Conservation (phyloP, 2,888 invertebrate genomes). For the Ophraella communa region DNA sequence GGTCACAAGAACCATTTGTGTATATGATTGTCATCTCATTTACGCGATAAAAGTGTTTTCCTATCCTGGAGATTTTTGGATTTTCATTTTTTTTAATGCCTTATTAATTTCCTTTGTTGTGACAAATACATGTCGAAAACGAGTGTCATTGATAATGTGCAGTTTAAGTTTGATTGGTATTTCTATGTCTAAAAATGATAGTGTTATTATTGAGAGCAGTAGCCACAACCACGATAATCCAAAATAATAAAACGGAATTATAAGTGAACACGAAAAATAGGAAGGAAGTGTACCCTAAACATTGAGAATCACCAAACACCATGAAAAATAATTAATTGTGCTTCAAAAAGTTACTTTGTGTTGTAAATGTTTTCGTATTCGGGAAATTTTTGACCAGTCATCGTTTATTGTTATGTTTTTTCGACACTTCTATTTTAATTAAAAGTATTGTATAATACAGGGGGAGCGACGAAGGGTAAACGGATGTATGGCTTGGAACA, state of each 20-base stretch:
- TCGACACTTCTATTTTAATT: constrained; percentile 38
- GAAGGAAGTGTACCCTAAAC: constrained; percentile 51
- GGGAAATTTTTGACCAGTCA: constrained; percentile 34
- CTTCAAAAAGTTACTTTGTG: constrained; percentile 55
- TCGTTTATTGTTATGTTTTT: constrained; percentile 39
- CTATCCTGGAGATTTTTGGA: too few relatives aligned
- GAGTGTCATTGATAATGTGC: too few relatives aligned
- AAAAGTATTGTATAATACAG: constrained; percentile 34
- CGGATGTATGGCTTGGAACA: too few relatives aligned
- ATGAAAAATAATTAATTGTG: constrained; percentile 61
- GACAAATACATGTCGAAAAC: neutral
- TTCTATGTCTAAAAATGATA: neutral
- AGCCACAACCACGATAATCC: constrained; percentile 31
- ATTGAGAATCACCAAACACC: constrained; percentile 57
- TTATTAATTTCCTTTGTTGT: too few relatives aligned
- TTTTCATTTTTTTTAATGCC: too few relatives aligned
- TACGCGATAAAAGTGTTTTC: too few relatives aligned
- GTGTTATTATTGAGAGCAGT: neutral
- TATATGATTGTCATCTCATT: too few relatives aligned
- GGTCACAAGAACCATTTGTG: too few relatives aligned
- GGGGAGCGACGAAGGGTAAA: constrained; percentile 24
- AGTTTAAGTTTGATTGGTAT: too few relatives aligned
- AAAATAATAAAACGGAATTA: constrained; percentile 44
- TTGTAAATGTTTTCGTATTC: constrained; percentile 42
- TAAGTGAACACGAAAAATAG: constrained; percentile 47